Conservation (phyloP, 1,140 invertebrate genomes). For the Riptortus pedestris region DNA sequence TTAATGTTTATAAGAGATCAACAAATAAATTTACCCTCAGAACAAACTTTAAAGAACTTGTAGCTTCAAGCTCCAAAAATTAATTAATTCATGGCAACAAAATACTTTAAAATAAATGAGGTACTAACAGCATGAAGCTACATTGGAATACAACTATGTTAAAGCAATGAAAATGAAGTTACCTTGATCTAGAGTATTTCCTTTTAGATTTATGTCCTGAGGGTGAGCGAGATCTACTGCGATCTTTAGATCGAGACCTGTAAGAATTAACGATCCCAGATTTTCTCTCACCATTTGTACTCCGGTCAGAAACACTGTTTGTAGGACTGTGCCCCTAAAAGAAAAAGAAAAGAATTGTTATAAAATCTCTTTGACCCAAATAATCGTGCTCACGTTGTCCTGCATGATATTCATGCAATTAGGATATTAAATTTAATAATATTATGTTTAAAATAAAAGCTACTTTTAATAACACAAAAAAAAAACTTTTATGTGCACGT, state of each 20-base stretch:
- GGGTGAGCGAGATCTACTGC: constrained; percentile 17
- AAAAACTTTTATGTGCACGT: too few relatives aligned
- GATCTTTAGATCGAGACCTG: constrained; percentile 23
- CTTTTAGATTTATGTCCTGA: constrained; percentile 22
- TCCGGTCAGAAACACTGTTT: constrained; percentile 1
- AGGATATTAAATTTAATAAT: too few relatives aligned
- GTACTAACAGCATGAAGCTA: too few relatives aligned
- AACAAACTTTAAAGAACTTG: neutral
- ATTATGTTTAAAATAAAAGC: too few relatives aligned
- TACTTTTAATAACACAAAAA: too few relatives aligned
- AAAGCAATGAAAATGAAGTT: too few relatives aligned
- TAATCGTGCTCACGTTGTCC: too few relatives aligned
- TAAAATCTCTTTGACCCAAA: too few relatives aligned
- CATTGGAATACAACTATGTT: too few relatives aligned
- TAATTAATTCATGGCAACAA: neutral
- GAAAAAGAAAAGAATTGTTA: too few relatives aligned
- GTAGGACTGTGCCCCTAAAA: neutral
- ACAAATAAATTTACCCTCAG: neutral
- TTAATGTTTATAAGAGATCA: neutral
- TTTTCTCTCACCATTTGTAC: constrained; percentile 20
- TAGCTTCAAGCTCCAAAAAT: neutral
- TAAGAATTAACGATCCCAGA: constrained; percentile 11
- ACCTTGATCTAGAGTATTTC: constrained; percentile 24
- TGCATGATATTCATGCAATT: too few relatives aligned
- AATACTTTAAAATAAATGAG: neutral